Percentiles rank a stretch among this genome's conserved stretches.
Evolutionary conservation across 2,797 vertebrate genomes (phyloP).

Genomic region (Coregonus suidteri): DNA sequence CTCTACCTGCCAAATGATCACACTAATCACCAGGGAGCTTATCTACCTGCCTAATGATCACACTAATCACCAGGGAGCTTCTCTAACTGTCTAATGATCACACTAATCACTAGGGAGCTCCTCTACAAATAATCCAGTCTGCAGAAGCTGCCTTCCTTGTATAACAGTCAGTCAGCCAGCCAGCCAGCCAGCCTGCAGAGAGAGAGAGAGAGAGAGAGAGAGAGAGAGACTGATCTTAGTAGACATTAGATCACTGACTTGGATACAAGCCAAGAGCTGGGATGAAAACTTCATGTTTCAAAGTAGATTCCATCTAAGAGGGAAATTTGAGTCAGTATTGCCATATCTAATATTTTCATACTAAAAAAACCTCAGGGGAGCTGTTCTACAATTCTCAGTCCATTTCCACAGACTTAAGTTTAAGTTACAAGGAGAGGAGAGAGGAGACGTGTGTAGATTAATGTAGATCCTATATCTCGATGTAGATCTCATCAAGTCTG

Average conservation of each 20-base stretch:
- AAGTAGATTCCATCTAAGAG: constrained; percentile 34
- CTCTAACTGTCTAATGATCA: not conserved
- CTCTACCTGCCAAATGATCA: no score
- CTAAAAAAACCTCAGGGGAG: not conserved
- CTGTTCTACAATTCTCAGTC: constrained; percentile 16
- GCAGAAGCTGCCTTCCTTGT: not conserved
- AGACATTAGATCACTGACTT: constrained; percentile 17
- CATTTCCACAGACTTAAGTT: constrained; percentile 10
- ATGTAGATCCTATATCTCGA: not conserved
- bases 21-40: no score
- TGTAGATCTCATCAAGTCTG: not conserved
- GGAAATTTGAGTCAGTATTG: constrained; percentile 8
- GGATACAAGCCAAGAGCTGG: constrained; percentile 23
- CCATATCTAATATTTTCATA: constrained; percentile 33
- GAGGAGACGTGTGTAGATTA: constrained; percentile 1
- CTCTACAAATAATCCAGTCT: not conserved
- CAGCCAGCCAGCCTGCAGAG: not conserved
- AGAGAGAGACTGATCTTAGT: not conserved
- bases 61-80: no score
- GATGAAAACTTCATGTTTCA: not conserved
- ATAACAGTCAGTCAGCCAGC: not conserved
- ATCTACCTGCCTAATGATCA: no score
- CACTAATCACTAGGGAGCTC: not conserved
- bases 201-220: no score
- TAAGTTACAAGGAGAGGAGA: not conserved